These are phyloP conservation scores for Eupithecia subfuscata DNA, from an alignment of 2,888 invertebrate species.

Conservation along the genomic window DNA sequence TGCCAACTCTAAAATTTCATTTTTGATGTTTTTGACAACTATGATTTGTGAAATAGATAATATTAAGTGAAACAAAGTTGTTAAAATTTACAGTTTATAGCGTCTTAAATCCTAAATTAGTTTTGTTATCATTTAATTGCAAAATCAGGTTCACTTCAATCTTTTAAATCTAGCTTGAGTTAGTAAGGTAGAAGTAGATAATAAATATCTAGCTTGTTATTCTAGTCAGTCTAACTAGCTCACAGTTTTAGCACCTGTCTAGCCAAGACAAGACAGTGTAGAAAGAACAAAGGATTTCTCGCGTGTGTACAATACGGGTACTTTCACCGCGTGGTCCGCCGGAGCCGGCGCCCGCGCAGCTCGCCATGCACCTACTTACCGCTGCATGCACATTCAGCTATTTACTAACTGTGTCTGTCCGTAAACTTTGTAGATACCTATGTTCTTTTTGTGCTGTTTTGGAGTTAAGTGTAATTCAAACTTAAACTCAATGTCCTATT, in stretches of 20 bases:
- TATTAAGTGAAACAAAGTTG: no score
- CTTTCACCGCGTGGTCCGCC: constrained; percentile 30
- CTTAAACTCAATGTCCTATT: no score
- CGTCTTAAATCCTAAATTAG: no score
- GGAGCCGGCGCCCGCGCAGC: constrained; percentile 25
- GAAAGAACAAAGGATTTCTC: constrained; percentile 27
- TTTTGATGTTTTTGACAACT: no score
- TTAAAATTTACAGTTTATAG: no score
- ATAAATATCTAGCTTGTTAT: neutral
- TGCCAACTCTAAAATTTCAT: neutral
- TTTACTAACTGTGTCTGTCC: neutral
- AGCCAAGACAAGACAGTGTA: neutral
- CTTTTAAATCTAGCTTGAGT: neutral
- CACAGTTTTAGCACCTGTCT: neutral
- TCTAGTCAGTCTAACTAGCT: neutral
- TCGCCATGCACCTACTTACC: constrained; percentile 29
- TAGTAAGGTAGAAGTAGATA: neutral
- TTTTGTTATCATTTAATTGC: no score
- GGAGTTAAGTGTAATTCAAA: no score
- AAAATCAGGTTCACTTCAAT: neutral
- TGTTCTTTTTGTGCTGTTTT: neutral
- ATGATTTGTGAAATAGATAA: no score
- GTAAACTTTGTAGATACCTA: neutral
- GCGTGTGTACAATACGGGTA: constrained; percentile 17
- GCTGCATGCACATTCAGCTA: constrained; percentile 34